phyloP scores from a whole-genome alignment of 2,113 vertebrate genomes.

The Morone saxatilis region DNA sequence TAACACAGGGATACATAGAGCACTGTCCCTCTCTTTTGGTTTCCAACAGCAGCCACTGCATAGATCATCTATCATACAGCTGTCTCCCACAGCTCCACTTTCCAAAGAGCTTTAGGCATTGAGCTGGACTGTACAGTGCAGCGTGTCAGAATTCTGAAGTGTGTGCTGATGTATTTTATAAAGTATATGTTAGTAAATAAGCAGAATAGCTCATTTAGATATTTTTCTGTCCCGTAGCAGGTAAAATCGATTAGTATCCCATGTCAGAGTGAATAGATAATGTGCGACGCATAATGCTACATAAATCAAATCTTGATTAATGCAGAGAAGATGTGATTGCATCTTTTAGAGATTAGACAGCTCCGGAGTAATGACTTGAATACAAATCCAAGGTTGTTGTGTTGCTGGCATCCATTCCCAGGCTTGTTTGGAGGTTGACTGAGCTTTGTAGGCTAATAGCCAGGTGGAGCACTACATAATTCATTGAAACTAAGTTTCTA shows the following conservation, averaged over 20 bases:
- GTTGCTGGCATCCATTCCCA: slow-evolving; percentile 38
- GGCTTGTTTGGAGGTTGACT: slow-evolving; percentile 61
- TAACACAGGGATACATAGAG: slow-evolving; percentile 54
- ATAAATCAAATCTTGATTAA: slow-evolving; percentile 53
- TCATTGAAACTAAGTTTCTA: slow-evolving; percentile 58
- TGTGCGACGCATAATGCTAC: slow-evolving; percentile 24
- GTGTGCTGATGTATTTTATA: slow-evolving; percentile 6
- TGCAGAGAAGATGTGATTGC: slow-evolving; percentile 27
- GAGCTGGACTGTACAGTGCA: slow-evolving; percentile 15
- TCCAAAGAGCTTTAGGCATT: slow-evolving; percentile 23
- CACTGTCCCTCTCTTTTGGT: slow-evolving; percentile 26
- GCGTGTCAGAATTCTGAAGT: slow-evolving; percentile 24
- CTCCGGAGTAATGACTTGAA: slow-evolving; percentile 9
- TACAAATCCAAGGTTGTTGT: slow-evolving; percentile 57
- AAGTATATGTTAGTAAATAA: slow-evolving; percentile 42
- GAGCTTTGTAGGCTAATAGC: slow-evolving; percentile 52
- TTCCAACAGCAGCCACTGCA: slow-evolving; percentile 33
- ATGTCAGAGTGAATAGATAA: slow-evolving; percentile 30
- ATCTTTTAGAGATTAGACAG: slow-evolving; percentile 49
- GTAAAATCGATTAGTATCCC: slow-evolving; percentile 34
- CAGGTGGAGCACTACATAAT: slow-evolving; percentile 62
- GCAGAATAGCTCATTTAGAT: slow-evolving; percentile 25
- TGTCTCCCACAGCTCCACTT: slow-evolving; percentile 48
- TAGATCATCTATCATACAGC: slow-evolving; percentile 57
- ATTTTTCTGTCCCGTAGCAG: not conserved